phyloP scores from a whole-genome alignment of 1,140 invertebrate genomes.

The Ptiloglossa arizonensis region DNA sequence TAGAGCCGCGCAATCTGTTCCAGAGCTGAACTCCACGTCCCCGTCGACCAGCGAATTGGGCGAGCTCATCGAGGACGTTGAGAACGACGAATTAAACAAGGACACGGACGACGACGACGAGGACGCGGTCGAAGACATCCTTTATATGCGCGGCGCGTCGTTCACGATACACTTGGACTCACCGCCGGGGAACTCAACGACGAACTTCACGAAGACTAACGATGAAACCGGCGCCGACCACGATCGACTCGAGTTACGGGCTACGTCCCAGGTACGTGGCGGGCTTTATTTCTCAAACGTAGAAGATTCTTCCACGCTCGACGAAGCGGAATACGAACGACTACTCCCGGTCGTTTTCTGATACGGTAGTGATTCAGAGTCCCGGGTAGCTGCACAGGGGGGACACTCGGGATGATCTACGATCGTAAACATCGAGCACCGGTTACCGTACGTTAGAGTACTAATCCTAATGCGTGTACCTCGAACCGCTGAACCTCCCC shows the following conservation, averaged over 20 bases:
- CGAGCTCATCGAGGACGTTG: constrained; percentile 67
- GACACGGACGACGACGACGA: constrained; percentile 82
- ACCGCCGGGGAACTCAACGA: constrained; percentile 65
- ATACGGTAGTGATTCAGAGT: too few relatives aligned
- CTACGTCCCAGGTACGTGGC: constrained; percentile 68
- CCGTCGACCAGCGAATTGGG: constrained; percentile 77
- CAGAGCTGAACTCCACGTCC: constrained; percentile 89
- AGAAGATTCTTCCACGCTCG: too few relatives aligned
- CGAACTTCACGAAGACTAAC: constrained; percentile 67
- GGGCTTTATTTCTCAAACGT: background rate
- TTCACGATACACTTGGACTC: constrained; percentile 89
- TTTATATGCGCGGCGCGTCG: constrained; percentile 92
- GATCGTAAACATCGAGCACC: too few relatives aligned
- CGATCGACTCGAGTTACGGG: constrained; percentile 58
- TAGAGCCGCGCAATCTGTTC: constrained; percentile 69
- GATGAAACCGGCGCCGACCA: constrained; percentile 69
- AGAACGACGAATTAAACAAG: constrained; percentile 74
- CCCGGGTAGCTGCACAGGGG: too few relatives aligned
- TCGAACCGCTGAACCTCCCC: too few relatives aligned
- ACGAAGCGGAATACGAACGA: too few relatives aligned
- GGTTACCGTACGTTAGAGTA: too few relatives aligned
- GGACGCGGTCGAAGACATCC: constrained; percentile 85
- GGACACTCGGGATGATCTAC: too few relatives aligned
- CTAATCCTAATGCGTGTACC: too few relatives aligned
- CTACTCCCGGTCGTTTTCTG: too few relatives aligned